phyloP scores from a whole-genome alignment of 2,888 invertebrate species.

The Nasonovia ribisnigri region DNA sequence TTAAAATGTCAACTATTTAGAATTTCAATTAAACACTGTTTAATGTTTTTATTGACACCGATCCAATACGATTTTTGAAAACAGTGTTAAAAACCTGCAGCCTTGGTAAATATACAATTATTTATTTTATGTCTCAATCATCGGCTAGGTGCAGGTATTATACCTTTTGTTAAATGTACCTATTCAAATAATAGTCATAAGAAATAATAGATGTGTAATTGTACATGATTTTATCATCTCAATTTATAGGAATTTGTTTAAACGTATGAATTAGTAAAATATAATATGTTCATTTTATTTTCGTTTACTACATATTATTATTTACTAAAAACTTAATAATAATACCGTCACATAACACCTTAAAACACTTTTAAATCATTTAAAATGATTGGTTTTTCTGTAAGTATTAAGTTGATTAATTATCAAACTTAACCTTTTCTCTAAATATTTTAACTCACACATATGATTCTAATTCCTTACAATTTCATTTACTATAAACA shows the following conservation, averaged over 20 bases:
- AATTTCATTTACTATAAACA: not conserved
- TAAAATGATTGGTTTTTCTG: not conserved
- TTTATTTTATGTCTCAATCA: not conserved
- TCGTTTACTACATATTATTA: not conserved
- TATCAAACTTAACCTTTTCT: not conserved
- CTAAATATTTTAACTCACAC: not conserved
- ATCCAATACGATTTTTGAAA: not conserved
- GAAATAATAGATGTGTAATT: not conserved
- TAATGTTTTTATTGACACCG: not conserved
- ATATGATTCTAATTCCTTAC: not conserved
- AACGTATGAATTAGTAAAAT: not conserved
- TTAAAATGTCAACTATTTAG: too few relatives aligned
- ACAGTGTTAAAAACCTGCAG: too few relatives aligned
- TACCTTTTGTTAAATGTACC: too few relatives aligned
- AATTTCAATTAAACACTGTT: too few relatives aligned
- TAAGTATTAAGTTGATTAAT: not conserved
- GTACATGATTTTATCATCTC: not conserved
- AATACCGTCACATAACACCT: not conserved
- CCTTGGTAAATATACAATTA: not conserved
- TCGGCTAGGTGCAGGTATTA: not conserved
- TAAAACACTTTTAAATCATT: not conserved
- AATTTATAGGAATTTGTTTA: not conserved
- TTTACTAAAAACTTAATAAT: not conserved
- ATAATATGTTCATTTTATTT: not conserved
- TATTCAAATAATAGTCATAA: not conserved